Evolutionary conservation across 2,113 vertebrate genomes (phyloP).

Genomic region (Clarias magur): DNA sequence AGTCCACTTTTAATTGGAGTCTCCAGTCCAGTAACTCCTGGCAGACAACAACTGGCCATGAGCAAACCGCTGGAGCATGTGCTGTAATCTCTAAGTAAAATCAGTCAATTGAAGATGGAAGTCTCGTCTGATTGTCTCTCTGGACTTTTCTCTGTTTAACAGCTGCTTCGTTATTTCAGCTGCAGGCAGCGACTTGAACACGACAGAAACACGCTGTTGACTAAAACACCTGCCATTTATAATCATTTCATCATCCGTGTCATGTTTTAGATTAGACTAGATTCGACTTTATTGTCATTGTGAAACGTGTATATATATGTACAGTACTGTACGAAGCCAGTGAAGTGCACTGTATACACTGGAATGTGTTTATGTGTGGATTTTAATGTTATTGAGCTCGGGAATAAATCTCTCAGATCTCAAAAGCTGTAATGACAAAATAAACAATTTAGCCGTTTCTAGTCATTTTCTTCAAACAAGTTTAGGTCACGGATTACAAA

Average conservation of each 20-base stretch:
- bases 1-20: constrained; percentile 14
- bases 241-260: not conserved
- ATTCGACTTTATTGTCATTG: no score
- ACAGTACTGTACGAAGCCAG: no score
- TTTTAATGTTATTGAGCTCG: not conserved
- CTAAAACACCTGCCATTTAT: not conserved
- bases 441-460: not conserved
- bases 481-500: not conserved
- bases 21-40: constrained; percentile 22
- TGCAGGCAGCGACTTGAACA: constrained; percentile 26
- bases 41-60: not conserved
- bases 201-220: constrained; percentile 6
- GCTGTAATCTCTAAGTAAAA: constrained; percentile 24
- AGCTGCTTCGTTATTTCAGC: constrained; percentile 34
- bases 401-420: not conserved
- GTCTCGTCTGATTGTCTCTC: constrained; percentile 28
- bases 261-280: no score
- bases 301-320: no score
- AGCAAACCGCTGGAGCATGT: constrained; percentile 2
- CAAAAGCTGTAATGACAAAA: not conserved
- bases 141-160: constrained; percentile 30
- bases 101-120: constrained; percentile 11
- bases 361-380: not conserved
- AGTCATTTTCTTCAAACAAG: no score
- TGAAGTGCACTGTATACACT: no score